Conservation (phyloP, 2,888 invertebrate genomes). For the Caenorhabditis auriculariae region DNA sequence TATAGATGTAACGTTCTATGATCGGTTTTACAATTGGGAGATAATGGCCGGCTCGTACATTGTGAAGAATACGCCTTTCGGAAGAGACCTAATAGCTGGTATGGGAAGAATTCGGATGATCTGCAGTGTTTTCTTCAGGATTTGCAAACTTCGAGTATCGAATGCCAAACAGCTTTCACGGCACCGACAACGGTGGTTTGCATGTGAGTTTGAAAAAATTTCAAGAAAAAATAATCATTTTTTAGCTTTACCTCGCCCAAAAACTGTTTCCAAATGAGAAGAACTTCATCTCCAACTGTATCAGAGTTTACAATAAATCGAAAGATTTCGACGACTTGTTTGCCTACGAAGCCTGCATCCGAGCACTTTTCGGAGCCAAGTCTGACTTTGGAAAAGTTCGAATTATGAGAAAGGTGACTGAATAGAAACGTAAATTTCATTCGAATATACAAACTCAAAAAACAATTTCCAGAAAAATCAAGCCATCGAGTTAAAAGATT, state of each 20-base stretch:
- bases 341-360: slow-evolving; percentile 47
- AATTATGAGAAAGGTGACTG: slow-evolving; percentile 30
- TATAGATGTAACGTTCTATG: slow-evolving; percentile 27
- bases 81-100: slow-evolving; percentile 21
- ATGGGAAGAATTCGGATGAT: background rate
- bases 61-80: slow-evolving; percentile 16
- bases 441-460: no score
- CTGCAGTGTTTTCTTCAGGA: slow-evolving; percentile 8
- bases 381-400: slow-evolving; percentile 26
- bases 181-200: slow-evolving; percentile 39
- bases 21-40: slow-evolving; percentile 33
- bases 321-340: slow-evolving; percentile 37
- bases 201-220: slow-evolving; percentile 14
- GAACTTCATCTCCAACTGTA: slow-evolving; percentile 10
- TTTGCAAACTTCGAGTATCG: slow-evolving; percentile 31
- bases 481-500: background rate
- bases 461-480: no score
- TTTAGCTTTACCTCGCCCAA: slow-evolving; percentile 27
- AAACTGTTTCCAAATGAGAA: slow-evolving; percentile 14
- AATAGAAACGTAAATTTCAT: no score
- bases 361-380: slow-evolving; percentile 37
- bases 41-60: slow-evolving; percentile 29
- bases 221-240: background rate
- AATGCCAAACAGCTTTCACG: slow-evolving; percentile 32
- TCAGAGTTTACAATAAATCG: slow-evolving; percentile 29